phyloP scores from a whole-genome alignment of 2,888 invertebrate genomes.

The Lycia hirtaria region DNA sequence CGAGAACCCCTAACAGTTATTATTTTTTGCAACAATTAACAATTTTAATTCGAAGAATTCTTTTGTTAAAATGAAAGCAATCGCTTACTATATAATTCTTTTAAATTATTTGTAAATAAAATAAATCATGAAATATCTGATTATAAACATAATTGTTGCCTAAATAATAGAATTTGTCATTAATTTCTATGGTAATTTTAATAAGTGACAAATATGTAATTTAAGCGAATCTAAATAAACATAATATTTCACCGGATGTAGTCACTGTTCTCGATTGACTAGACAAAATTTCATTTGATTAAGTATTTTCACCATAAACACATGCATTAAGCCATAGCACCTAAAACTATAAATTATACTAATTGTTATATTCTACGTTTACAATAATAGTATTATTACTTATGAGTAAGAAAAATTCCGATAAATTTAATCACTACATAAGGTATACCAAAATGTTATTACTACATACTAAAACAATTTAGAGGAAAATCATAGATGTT shows the following conservation, averaged over 20 bases:
- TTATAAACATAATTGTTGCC: background rate
- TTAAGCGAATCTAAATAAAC: constrained; percentile 34
- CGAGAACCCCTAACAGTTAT: too few relatives aligned
- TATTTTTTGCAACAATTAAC: too few relatives aligned
- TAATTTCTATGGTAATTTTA: constrained; percentile 27
- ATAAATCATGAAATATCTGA: background rate
- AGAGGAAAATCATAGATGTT: constrained; percentile 14
- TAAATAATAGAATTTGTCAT: constrained; percentile 28
- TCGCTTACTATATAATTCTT: background rate
- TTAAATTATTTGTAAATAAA: background rate
- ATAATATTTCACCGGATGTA: constrained; percentile 35
- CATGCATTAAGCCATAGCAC: constrained; percentile 41
- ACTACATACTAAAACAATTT: constrained; percentile 21
- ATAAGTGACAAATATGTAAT: constrained; percentile 30
- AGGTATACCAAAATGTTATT: constrained; percentile 14
- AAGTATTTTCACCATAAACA: constrained; percentile 38
- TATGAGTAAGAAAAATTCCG: constrained; percentile 27
- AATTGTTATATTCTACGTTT: constrained; percentile 43
- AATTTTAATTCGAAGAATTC: background rate
- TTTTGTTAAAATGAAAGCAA: background rate
- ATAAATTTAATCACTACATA: constrained; percentile 18
- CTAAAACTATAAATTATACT: constrained; percentile 47
- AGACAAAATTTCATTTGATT: constrained; percentile 41
- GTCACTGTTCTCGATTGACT: constrained; percentile 40
- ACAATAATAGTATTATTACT: constrained; percentile 25